Evolutionary conservation across 1,140 invertebrate genomes (phyloP), one percentile per base, ranked within the genome.

Genomic region (Grapholita molesta): DNA sequence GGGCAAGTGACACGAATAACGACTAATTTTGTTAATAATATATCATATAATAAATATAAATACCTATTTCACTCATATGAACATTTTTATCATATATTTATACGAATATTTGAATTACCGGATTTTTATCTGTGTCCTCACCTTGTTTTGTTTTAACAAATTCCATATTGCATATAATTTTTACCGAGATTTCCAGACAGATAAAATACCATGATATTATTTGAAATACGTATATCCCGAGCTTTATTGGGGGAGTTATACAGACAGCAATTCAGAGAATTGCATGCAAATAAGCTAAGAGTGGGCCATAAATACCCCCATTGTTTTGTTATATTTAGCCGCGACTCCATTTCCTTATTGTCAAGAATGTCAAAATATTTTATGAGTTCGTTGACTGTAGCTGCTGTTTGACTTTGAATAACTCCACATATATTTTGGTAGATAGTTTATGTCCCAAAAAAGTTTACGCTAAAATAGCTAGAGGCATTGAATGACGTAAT

Each of bases 241-340:
- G 55, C n/a, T 65, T 80, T 78, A 80, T 83, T 69, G 78, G 82
- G 15, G 74, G 79, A 81, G 75, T 76, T 68, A 64, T 76, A 76
- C 81, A 77, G 80, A 80, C 80, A 86, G 83, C 82, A 89, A 86
- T 89, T 88, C 79, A 80, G 77, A 75, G 79, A 85, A 91, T 91
- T 89, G 86, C 79, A 91, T 91, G 89, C 88, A 90, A 91, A 91
- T 90, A 89, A 89, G 87, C 89, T 89, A 85, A 88, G 77, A 75
- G 55, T 61, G 25, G 55, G 80, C 69, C 83, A 89, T 90, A 91
- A 89, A 91, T 86, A 89, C 78, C 77, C 75, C 78, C 76, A 77
- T 85, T 86, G 84, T 81, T 79, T 77, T 75, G 77, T 69, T 68
- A 68, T 21, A 66, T 76, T 72, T 80, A 80, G 69, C 69, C 73